These are phyloP conservation scores for Sebastolobus alascanus DNA, from an alignment of 2,797 vertebrate species.

Conservation along the genomic window DNA sequence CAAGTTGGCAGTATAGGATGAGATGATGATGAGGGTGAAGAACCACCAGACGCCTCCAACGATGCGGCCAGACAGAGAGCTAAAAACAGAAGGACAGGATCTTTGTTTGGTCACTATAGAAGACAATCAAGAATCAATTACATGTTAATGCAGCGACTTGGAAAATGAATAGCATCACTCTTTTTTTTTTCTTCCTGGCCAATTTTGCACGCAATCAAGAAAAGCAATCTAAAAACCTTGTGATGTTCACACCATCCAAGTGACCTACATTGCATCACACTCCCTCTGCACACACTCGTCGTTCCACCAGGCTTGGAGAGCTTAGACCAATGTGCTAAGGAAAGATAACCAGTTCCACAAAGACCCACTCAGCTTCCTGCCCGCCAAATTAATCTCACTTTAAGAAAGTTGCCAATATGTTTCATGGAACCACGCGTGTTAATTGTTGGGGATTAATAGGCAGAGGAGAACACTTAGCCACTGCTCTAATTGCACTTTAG, in stretches of 20 bases:
- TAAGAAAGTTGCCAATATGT: slow-evolving; percentile 80
- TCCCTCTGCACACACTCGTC: slow-evolving; percentile 56
- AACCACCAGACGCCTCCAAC: slow-evolving; percentile 99
- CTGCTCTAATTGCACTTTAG: slow-evolving; percentile 71
- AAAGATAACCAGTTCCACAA: slow-evolving; percentile 82
- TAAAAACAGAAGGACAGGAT: slow-evolving; percentile 66
- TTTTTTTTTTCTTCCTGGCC: slow-evolving; percentile 9
- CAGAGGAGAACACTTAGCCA: slow-evolving; percentile 71
- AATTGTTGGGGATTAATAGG: slow-evolving; percentile 81
- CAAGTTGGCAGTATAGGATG: slow-evolving; percentile 98
- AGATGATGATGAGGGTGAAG: slow-evolving; percentile 99
- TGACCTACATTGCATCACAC: slow-evolving; percentile 78
- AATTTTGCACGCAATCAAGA: slow-evolving; percentile 58
- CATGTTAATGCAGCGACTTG: background rate
- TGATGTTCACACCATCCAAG: slow-evolving; percentile 59
- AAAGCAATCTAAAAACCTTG: slow-evolving; percentile 58
- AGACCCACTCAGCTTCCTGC: slow-evolving; percentile 72
- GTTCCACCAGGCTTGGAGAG: slow-evolving; percentile 70
- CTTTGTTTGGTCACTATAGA: background rate
- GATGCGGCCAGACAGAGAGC: slow-evolving; percentile 97
- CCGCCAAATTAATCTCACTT: slow-evolving; percentile 82
- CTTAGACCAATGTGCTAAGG: slow-evolving; percentile 78
- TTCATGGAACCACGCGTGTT: slow-evolving; percentile 73
- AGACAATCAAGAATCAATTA: slow-evolving; percentile 15
- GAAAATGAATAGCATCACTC: slow-evolving; percentile 20